phyloP scores from a whole-genome alignment of 2,113 vertebrate genomes.

The Trematocara zebra region DNA sequence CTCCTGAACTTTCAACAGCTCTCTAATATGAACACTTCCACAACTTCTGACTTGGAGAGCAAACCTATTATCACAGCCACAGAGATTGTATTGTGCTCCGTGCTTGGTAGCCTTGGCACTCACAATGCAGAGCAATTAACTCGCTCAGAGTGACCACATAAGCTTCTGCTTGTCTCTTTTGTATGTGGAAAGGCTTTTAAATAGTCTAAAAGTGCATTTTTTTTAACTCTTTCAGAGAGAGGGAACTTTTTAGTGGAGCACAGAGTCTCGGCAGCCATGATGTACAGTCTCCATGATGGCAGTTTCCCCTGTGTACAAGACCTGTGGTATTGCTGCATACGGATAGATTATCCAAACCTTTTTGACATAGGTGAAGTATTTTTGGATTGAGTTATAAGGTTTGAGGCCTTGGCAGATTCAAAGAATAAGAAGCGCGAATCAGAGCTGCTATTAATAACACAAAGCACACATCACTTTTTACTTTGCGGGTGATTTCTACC shows the following conservation, averaged over 20 bases:
- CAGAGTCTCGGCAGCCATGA: background rate
- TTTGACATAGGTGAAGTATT: background rate
- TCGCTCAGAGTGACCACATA: background rate
- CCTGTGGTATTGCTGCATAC: background rate
- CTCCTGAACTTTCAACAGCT: slow-evolving; percentile 22
- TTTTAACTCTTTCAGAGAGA: background rate
- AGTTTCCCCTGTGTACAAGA: background rate
- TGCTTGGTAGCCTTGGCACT: slow-evolving; percentile 8
- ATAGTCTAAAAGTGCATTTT: background rate
- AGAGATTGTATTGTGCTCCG: slow-evolving; percentile 30
- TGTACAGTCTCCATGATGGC: background rate
- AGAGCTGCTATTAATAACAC: slow-evolving; percentile 6
- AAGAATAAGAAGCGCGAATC: background rate
- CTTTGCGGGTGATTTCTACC: background rate
- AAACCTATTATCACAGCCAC: slow-evolving; percentile 31
- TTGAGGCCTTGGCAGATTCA: background rate
- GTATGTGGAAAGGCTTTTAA: background rate
- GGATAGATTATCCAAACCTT: background rate
- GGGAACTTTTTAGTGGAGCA: background rate
- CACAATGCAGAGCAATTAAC: slow-evolving; percentile 25
- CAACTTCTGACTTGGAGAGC: slow-evolving; percentile 49
- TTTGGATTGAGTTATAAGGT: background rate
- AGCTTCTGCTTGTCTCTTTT: background rate
- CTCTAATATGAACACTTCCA: slow-evolving; percentile 10
- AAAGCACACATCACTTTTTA: background rate